Evolutionary conservation across 2,113 vertebrate genomes (phyloP).

Genomic region (Anhinga anhinga): DNA sequence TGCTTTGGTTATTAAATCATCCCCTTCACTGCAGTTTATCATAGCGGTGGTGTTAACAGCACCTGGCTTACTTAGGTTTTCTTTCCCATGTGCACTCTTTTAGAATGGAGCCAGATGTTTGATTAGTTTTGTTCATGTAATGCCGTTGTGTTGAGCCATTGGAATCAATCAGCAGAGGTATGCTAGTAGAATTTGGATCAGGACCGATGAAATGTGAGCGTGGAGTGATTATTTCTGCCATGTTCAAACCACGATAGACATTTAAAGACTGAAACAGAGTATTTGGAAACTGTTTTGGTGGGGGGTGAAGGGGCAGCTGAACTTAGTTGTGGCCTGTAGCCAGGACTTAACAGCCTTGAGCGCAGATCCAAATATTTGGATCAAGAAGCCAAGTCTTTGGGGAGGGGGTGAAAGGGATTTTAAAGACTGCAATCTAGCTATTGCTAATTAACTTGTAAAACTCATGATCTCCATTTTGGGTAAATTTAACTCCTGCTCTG

Average conservation of each 20-base stretch:
- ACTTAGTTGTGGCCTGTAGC: not conserved
- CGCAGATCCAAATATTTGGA: not conserved
- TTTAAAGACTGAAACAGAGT: not conserved
- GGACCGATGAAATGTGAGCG: not conserved
- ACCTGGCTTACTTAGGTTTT: not conserved
- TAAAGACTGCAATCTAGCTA: not conserved
- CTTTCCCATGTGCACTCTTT: not conserved
- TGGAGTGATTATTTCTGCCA: not conserved
- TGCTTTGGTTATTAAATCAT: not conserved
- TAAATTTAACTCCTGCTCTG: not conserved
- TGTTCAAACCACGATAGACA: accelerated
- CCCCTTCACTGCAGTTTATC: not conserved
- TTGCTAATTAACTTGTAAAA: not conserved
- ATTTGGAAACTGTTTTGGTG: not conserved
- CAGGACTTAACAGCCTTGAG: not conserved
- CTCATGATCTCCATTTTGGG: accelerated
- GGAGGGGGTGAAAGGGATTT: not conserved
- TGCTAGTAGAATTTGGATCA: not conserved
- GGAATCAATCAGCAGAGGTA: not conserved
- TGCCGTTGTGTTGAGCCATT: not conserved
- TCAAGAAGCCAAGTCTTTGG: not conserved
- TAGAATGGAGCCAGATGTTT: not conserved
- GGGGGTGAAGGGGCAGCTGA: not conserved
- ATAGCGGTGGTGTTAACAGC: not conserved
- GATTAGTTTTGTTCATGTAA: not conserved